These are phyloP conservation scores for Oreocharis arfaki DNA, from an alignment of 2,113 vertebrate genomes.

Conservation along the genomic window DNA sequence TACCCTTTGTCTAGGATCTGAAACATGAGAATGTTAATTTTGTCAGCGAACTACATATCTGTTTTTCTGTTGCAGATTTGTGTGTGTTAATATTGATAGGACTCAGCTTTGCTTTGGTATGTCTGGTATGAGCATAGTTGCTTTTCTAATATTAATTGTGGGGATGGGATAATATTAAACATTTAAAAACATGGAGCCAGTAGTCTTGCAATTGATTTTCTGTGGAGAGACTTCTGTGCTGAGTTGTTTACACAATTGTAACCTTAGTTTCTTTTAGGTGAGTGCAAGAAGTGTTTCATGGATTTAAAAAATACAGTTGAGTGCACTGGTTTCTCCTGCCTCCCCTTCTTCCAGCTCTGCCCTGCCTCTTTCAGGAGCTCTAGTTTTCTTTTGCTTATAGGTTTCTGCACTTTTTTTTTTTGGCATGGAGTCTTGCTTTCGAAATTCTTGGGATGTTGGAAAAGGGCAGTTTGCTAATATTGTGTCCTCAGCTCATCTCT, in stretches of 20 bases:
- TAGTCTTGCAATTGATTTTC: slow-evolving; percentile 48
- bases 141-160: slow-evolving; percentile 29
- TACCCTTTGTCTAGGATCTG: background rate
- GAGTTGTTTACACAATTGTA: background rate
- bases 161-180: slow-evolving; percentile 36
- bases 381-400: background rate
- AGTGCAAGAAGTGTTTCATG: background rate
- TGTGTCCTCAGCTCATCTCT: background rate
- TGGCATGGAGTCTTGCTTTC: background rate
- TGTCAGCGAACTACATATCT: background rate
- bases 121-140: slow-evolving; percentile 4
- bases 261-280: background rate
- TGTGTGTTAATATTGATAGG: background rate
- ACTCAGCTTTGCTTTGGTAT: background rate
- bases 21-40: background rate
- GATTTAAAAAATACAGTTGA: background rate
- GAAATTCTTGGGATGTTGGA: background rate
- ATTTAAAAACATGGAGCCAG: slow-evolving; percentile 51
- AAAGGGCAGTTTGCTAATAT: background rate
- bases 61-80: background rate
- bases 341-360: background rate
- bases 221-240: background rate
- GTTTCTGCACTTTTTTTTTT: background rate
- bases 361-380: background rate
- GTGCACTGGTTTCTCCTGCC: background rate